Evolutionary conservation across 2,113 vertebrate genomes (phyloP).

Genomic region (Ariopsis seemanni): DNA sequence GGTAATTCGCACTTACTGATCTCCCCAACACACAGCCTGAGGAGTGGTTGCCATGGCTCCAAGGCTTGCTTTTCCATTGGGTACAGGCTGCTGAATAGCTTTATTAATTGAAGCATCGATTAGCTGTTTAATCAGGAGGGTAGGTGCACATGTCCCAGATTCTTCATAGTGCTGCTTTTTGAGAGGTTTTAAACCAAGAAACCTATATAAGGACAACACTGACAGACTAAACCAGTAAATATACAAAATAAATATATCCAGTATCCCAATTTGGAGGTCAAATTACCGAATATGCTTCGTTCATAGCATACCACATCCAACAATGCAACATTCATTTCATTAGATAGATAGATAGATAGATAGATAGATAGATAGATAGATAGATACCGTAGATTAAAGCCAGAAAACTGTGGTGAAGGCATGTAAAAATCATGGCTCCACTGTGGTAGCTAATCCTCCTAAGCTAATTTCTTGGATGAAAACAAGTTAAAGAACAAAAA

Average conservation of each 20-base stretch:
- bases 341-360: background rate
- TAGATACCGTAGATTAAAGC: background rate
- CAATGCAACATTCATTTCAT: background rate
- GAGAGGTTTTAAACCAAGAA: constrained; percentile 9
- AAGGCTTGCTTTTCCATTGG: constrained; percentile 33
- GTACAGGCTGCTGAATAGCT: constrained; percentile 22
- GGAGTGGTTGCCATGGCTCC: constrained; percentile 44
- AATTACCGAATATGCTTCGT: background rate
- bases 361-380: too few relatives aligned
- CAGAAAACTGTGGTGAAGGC: background rate
- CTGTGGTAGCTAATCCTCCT: background rate
- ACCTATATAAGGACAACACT: background rate
- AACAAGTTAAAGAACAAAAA: background rate
- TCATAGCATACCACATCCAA: background rate
- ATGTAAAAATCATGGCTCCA: background rate
- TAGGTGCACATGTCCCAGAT: constrained; percentile 19
- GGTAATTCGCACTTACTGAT: background rate
- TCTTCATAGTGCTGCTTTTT: background rate
- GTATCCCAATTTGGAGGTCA: background rate
- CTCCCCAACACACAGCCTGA: background rate
- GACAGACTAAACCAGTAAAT: background rate
- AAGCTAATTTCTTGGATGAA: background rate
- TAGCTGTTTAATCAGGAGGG: constrained; percentile 13
- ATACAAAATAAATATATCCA: background rate
- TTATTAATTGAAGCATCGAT: constrained; percentile 53